These are phyloP conservation scores for Oryzias celebensis DNA, from an alignment of 2,113 vertebrate genomes.

Conservation along the genomic window DNA sequence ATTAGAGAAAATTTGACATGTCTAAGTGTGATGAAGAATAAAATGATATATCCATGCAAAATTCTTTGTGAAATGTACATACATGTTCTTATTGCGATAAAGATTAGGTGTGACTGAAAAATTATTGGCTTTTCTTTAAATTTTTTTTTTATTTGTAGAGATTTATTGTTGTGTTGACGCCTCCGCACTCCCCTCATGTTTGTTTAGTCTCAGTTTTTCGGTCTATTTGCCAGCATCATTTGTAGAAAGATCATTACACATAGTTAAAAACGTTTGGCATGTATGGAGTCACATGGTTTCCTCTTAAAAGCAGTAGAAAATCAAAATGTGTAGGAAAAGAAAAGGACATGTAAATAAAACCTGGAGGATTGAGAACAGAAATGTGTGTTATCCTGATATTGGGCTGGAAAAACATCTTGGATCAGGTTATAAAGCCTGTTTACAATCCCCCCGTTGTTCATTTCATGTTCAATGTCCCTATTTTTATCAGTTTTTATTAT, in stretches of 20 bases:
- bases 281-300: conserved; percentile 54
- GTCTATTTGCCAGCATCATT: conserved; percentile 53
- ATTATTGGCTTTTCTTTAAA: conserved; percentile 46
- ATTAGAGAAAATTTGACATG: conserved; percentile 77
- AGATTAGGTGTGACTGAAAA: conserved; percentile 78
- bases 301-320: conserved; percentile 65
- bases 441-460: conserved; percentile 5
- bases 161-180: conserved; percentile 56
- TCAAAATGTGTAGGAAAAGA: conserved; percentile 61
- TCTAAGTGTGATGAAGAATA: conserved; percentile 77
- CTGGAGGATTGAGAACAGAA: conserved; percentile 40
- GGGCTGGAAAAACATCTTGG: conserved; percentile 50
- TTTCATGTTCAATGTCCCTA: conserved; percentile 36
- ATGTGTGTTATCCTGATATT: conserved; percentile 63
- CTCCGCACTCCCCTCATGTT: conserved; percentile 22
- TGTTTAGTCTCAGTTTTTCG: conserved; percentile 64
- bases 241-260: conserved; percentile 46
- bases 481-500: conserved; percentile 50
- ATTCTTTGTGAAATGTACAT: conserved; percentile 87
- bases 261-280: conserved; percentile 56
- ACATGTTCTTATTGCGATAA: conserved; percentile 88
- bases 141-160: conserved; percentile 39
- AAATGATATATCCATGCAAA: conserved; percentile 87
- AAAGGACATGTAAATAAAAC: conserved; percentile 31
- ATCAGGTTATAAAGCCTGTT: conserved; percentile 58